Evolutionary conservation across 2,113 vertebrate genomes (phyloP).

Genomic region (Engystomops pustulosus): DNA sequence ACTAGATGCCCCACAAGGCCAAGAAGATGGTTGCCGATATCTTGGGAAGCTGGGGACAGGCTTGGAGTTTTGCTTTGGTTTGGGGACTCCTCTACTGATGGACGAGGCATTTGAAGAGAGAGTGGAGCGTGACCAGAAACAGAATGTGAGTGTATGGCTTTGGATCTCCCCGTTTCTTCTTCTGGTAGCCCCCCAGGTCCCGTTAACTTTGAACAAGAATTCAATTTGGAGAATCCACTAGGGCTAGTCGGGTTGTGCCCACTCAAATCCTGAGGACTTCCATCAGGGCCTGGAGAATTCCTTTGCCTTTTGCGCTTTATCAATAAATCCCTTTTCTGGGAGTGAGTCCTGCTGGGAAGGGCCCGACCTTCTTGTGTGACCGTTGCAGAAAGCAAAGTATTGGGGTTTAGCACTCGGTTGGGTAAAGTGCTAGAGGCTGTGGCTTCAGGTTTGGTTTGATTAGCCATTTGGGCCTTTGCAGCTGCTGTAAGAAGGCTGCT

Average conservation of each 20-base stretch:
- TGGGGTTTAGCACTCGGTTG: conserved; percentile 63
- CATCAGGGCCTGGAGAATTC: conserved; percentile 45
- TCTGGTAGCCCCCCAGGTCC: conserved; percentile 51
- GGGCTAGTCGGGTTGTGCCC: conserved; percentile 37
- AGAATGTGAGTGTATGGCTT: conserved; percentile 64
- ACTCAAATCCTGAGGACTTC: conserved; percentile 45
- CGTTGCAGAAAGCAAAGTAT: conserved; percentile 65
- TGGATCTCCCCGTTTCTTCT: conserved; percentile 65
- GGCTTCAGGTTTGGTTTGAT: conserved; percentile 71
- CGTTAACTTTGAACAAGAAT: conserved; percentile 55
- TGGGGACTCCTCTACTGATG: neutral
- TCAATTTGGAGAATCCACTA: conserved; percentile 36
- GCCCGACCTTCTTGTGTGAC: conserved; percentile 58
- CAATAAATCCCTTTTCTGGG: conserved; percentile 54
- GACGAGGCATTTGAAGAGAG: conserved; percentile 57
- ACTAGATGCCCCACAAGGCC: conserved; percentile 66
- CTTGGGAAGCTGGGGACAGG: conserved; percentile 54
- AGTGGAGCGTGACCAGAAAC: conserved; percentile 47
- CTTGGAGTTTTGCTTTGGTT: conserved; percentile 60
- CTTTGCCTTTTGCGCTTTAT: conserved; percentile 50
- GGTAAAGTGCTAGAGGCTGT: conserved; percentile 86
- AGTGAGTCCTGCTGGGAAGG: conserved; percentile 61
- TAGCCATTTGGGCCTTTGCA: conserved; percentile 85
- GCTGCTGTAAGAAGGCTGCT: conserved; percentile 88
- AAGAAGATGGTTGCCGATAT: conserved; percentile 63